These are phyloP conservation scores for Pachyuromys duprasi DNA, from an alignment of 2,797 vertebrate genomes.

Conservation along the genomic window DNA sequence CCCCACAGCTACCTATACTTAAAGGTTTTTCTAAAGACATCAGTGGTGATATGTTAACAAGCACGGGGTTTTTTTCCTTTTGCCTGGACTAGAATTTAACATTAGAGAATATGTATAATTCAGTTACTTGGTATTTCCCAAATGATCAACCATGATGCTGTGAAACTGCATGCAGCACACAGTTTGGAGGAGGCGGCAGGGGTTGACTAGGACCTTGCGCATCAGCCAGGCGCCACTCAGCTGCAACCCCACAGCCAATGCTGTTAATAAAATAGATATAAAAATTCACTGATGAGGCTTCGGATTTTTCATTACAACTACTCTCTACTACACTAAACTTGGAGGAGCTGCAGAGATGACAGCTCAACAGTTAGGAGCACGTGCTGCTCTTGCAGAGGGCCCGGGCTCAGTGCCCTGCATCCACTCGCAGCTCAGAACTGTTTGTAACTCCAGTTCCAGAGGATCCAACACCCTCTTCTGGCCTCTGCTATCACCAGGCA, in stretches of 20 bases:
- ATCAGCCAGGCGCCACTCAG: background rate
- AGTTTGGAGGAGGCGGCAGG: background rate
- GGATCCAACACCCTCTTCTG: background rate
- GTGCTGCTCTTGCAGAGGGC: background rate
- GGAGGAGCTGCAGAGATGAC: background rate
- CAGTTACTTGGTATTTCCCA: constrained; percentile 12
- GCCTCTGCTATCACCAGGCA: background rate
- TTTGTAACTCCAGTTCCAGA: background rate
- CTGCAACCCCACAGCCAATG: background rate
- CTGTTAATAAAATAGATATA: background rate
- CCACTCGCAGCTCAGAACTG: background rate
- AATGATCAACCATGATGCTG: background rate
- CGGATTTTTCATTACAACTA: background rate
- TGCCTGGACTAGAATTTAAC: background rate
- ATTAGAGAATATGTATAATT: constrained; percentile 26
- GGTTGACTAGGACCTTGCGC: background rate
- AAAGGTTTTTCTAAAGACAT: background rate
- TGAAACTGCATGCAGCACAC: background rate
- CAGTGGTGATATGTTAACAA: background rate
- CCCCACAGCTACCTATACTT: background rate
- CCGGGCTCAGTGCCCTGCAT: background rate
- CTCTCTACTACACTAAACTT: background rate
- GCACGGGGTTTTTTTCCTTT: background rate
- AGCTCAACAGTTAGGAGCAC: background rate
- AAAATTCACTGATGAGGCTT: background rate